Percentiles rank a stretch among this genome's conserved stretches.
These are phyloP conservation scores for Phallusia fumigata DNA, from an alignment of 23 tunicate species.

Conservation along the genomic window DNA sequence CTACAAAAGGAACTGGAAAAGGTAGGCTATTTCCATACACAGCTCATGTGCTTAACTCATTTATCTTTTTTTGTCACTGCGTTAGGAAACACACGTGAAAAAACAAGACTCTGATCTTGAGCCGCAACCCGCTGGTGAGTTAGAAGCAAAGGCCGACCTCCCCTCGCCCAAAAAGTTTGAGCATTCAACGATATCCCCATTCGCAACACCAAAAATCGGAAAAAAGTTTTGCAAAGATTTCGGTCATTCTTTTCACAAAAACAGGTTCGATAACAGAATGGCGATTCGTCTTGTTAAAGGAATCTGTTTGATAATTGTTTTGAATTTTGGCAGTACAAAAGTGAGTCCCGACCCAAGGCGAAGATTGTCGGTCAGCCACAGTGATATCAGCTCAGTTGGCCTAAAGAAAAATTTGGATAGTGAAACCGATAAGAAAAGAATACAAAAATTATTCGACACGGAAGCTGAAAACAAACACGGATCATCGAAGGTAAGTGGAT, in stretches of 20 bases:
- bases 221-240: background rate
- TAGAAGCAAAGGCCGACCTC: background rate
- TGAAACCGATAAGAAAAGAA: constrained; percentile 9
- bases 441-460: background rate
- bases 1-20: constrained; percentile 13
- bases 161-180: background rate
- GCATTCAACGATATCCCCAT: background rate
- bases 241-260: background rate
- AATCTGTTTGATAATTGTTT: background rate
- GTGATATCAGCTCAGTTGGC: background rate
- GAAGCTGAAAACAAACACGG: background rate
- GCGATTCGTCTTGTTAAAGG: background rate
- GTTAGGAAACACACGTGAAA: too few relatives aligned
- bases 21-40: background rate
- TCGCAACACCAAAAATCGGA: background rate
- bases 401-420: background rate
- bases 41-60: too few relatives aligned
- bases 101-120: too few relatives aligned
- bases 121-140: too few relatives aligned
- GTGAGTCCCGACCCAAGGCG: constrained; percentile 20
- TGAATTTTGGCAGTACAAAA: constrained; percentile 10
- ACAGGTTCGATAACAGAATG: background rate
- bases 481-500: background rate
- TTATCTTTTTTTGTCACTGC: too few relatives aligned
- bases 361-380: background rate